phyloP scores from a whole-genome alignment of 2,797 vertebrate species.

The Cirrhinus mrigala region DNA sequence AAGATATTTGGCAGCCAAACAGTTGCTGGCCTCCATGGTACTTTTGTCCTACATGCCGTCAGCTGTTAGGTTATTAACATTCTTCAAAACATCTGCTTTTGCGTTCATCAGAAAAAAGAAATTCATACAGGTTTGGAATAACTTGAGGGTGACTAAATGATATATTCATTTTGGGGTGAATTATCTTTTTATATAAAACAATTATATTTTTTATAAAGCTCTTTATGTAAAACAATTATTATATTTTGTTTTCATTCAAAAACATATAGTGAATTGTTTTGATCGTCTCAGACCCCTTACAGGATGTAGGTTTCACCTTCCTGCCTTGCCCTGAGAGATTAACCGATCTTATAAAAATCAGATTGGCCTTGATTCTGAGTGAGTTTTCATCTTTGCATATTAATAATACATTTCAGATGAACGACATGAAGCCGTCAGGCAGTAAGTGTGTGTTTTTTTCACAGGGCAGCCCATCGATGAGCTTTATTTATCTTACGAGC shows the following conservation, averaged over 20 bases:
- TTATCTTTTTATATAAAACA: too few species aligned
- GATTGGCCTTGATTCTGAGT: conserved; percentile 48
- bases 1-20: too few species aligned
- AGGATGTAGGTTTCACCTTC: conserved; percentile 58
- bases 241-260: background rate
- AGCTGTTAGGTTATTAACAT: too few species aligned
- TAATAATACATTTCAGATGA: background rate
- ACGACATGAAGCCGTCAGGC: background rate
- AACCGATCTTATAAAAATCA: background rate
- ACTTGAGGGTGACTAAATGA: too few species aligned
- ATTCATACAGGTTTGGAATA: too few species aligned
- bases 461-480: conserved; percentile 48
- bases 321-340: conserved; percentile 43
- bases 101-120: too few species aligned
- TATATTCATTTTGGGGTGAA: too few species aligned
- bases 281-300: conserved; percentile 50
- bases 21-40: too few species aligned
- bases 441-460: background rate
- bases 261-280: background rate
- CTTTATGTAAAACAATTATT: too few species aligned
- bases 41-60: too few species aligned
- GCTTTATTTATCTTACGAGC: conserved; percentile 44
- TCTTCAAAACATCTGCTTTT: too few species aligned
- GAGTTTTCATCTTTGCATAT: conserved; percentile 13
- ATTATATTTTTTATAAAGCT: too few species aligned